A percentile compares a stretch with the other conserved stretches of the same genome.
These are phyloP conservation scores for Oncorhynchus clarkii DNA, from an alignment of 2,113 vertebrate genomes.

Conservation along the genomic window DNA sequence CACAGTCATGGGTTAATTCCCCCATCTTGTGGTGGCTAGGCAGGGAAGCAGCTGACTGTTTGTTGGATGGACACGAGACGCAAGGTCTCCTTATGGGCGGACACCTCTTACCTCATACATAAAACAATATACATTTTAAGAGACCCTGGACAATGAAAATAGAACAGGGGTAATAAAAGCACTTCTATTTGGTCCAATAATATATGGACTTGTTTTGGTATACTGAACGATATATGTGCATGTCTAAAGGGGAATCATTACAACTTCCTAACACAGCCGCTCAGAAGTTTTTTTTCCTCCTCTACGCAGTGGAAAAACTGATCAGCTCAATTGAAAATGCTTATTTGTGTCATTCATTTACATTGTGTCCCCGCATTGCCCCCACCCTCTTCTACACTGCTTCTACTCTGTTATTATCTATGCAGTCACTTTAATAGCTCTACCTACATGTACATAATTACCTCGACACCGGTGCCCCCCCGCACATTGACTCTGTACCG, in stretches of 20 bases:
- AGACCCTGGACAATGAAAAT: background rate
- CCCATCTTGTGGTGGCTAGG: constrained; percentile 59
- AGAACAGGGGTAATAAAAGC: background rate
- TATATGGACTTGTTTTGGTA: background rate
- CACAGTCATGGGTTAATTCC: constrained; percentile 29
- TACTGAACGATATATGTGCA: constrained; percentile 5
- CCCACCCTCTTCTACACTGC: too few relatives aligned
- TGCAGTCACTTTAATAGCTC: too few relatives aligned
- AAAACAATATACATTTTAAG: background rate
- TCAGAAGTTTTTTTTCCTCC: background rate
- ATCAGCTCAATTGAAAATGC: constrained; percentile 19
- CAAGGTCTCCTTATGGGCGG: background rate
- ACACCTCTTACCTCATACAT: background rate
- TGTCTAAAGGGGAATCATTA: constrained; percentile 7
- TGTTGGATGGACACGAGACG: background rate
- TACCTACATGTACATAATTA: too few relatives aligned
- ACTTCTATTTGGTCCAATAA: constrained; percentile 14
- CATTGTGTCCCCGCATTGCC: background rate
- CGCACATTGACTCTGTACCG: too few relatives aligned
- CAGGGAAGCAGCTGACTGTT: background rate
- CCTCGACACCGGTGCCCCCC: too few relatives aligned
- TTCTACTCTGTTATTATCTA: too few relatives aligned
- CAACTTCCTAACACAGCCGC: background rate
- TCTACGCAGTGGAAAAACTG: constrained; percentile 28
- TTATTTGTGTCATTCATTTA: constrained; percentile 24